A percentile compares a stretch with the other conserved stretches of the same genome.
Conservation (phyloP, 2,113 vertebrate genomes). For the Catharus minimus region DNA sequence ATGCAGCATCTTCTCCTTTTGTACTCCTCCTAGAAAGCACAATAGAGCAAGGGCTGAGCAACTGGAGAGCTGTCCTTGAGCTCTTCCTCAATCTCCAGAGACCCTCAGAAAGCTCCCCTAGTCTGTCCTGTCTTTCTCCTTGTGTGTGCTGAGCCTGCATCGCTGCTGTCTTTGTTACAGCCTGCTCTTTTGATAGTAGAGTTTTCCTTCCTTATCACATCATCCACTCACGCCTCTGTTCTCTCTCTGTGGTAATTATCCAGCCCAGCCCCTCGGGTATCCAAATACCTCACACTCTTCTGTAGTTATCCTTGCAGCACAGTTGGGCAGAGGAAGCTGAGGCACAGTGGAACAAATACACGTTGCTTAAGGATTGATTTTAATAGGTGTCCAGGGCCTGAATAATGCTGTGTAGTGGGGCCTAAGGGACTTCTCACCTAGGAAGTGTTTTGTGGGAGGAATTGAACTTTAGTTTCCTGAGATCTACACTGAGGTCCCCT, state of each 20-base stretch:
- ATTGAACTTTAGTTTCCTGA: slow-evolving; percentile 25
- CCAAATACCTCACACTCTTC: slow-evolving; percentile 56
- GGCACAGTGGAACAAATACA: slow-evolving; percentile 51
- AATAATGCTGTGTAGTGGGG: slow-evolving; percentile 27
- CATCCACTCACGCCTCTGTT: slow-evolving; percentile 12
- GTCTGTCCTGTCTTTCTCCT: slow-evolving; percentile 14
- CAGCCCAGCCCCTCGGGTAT: slow-evolving; percentile 13
- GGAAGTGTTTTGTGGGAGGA: slow-evolving; percentile 42
- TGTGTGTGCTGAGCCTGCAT: background rate
- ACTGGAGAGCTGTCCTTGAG: slow-evolving; percentile 6
- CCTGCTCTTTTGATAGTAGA: background rate
- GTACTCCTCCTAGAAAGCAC: background rate
- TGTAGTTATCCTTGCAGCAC: slow-evolving; percentile 65
- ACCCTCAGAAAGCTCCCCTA: background rate
- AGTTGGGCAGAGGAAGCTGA: slow-evolving; percentile 63
- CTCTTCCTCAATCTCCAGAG: background rate
- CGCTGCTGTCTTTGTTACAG: background rate
- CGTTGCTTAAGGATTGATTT: slow-evolving; percentile 38
- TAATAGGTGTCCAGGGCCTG: slow-evolving; percentile 57
- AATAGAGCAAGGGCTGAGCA: background rate
- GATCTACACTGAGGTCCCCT: background rate
- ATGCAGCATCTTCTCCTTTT: background rate
- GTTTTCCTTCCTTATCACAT: slow-evolving; percentile 32
- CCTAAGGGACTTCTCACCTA: slow-evolving; percentile 62
- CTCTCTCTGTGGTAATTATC: slow-evolving; percentile 63